A percentile compares a stretch with the other conserved stretches of the same genome.
These are phyloP conservation scores for Anas bahamensis DNA, from an alignment of 2,797 vertebrate species.

Conservation along the genomic window DNA sequence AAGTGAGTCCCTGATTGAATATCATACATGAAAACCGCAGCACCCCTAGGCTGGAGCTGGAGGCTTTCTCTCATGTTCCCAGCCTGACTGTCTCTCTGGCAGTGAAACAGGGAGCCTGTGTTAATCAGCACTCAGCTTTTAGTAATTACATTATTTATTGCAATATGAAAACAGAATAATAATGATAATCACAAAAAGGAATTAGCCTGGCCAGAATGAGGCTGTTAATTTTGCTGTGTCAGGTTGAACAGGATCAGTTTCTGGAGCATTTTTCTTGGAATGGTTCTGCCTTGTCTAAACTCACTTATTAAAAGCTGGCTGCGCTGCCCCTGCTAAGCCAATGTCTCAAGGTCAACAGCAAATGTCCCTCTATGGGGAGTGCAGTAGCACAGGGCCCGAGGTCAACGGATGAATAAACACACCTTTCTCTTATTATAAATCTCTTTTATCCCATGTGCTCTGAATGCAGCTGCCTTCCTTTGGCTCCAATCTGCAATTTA, in stretches of 20 bases:
- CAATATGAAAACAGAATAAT: conserved; percentile 5
- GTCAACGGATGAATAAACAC: neutral
- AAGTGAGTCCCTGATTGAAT: fast-evolving
- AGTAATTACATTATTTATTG: conserved; percentile 24
- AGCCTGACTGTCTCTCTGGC: neutral
- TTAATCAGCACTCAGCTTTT: neutral
- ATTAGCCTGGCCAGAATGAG: neutral
- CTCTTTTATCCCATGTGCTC: neutral
- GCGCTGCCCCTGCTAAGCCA: neutral
- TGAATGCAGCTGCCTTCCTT: neutral
- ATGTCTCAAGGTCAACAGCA: neutral
- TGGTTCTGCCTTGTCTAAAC: neutral
- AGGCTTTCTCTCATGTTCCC: neutral
- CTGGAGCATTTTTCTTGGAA: neutral
- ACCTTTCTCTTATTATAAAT: neutral
- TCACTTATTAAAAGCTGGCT: neutral
- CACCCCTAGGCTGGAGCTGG: neutral
- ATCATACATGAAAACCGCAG: neutral
- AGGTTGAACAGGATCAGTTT: neutral
- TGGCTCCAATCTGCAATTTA: conserved; percentile 8
- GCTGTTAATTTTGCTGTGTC: neutral
- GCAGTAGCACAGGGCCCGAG: neutral
- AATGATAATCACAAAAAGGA: neutral
- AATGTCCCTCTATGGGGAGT: neutral
- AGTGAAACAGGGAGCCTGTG: neutral